Evolutionary conservation across 2,797 vertebrate genomes (phyloP), one percentile per base, ranked within the genome.

Genomic region (Notolabrus celidotus): DNA sequence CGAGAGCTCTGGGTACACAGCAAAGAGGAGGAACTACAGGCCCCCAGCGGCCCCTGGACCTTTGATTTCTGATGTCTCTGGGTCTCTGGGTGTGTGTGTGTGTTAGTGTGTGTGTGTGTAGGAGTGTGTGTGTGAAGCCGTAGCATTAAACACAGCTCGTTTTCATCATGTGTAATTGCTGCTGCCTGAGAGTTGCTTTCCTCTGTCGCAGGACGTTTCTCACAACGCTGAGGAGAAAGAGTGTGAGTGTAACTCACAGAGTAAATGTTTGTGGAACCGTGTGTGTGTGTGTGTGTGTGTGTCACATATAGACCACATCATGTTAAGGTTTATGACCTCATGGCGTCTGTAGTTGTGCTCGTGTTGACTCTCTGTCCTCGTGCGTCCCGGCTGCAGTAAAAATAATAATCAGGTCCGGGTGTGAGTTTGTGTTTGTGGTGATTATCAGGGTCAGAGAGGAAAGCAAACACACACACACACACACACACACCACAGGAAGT

Each of bases 11-110:
- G 60, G 47, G 72, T 82, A 55, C 76, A 67, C 71, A 69, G 82
- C 55, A 23, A 31, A 62, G 79, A 73, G 67, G 83, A 80, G 50
- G 68, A 71, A 50, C 52, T 60, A 42, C 60, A 54, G 77, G 60
- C 79, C 79, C 86, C 84, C 58, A 15, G 76, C 22, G 81, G 75
- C 67, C 77, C 38, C 61, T 17, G 38, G 69, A 88, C 82, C 86
- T 92, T 90, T 90, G 88, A 92, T 92, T 89, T 45, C 29, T 77
- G 47, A 62, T 55, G 63, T 83, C 69, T 85, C 47, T 52, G 29
- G 34, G 17, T 45, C 2, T 19, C 41, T 9, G 41, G 11, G 43
- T 16, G 38, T 16, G 38, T 16, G 38, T 16, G 38, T 39, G 38
- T 39, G 12, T 63, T 52, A 55, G 71, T 34, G 51, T 19, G 71